Conservation (phyloP, 2,797 vertebrate species). For the Galagoides demidoff region DNA sequence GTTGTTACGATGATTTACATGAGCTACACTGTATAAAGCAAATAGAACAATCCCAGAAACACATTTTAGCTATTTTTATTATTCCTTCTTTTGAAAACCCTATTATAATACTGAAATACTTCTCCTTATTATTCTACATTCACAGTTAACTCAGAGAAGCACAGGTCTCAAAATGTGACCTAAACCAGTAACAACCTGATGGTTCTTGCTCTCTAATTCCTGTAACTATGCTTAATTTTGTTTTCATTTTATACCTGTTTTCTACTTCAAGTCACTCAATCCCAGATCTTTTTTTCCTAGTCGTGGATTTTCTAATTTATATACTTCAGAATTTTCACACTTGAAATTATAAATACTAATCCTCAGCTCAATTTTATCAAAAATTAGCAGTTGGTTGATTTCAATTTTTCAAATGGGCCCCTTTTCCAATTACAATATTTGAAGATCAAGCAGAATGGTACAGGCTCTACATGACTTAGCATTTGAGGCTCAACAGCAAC, state of each 20-base stretch:
- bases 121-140: conserved; percentile 31
- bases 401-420: neutral
- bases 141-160: neutral
- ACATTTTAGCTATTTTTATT: neutral
- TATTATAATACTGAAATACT: conserved; percentile 9
- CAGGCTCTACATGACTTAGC: neutral
- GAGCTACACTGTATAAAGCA: neutral
- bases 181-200: neutral
- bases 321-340: neutral
- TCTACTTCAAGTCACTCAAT: conserved; percentile 14
- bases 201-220: neutral
- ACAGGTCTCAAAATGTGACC: neutral
- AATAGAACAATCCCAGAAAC: neutral
- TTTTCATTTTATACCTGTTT: neutral
- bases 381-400: neutral
- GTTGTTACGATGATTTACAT: neutral
- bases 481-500: neutral
- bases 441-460: neutral
- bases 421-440: conserved; percentile 33
- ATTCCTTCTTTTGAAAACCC: neutral
- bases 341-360: conserved; percentile 64
- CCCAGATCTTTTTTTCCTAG: neutral
- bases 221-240: neutral
- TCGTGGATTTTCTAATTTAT: conserved; percentile 30
- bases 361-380: conserved; percentile 20